Base-by-base conservation (phyloP, 92 coral and sea anemone genomes). In the Heteractis magnifica region DNA sequence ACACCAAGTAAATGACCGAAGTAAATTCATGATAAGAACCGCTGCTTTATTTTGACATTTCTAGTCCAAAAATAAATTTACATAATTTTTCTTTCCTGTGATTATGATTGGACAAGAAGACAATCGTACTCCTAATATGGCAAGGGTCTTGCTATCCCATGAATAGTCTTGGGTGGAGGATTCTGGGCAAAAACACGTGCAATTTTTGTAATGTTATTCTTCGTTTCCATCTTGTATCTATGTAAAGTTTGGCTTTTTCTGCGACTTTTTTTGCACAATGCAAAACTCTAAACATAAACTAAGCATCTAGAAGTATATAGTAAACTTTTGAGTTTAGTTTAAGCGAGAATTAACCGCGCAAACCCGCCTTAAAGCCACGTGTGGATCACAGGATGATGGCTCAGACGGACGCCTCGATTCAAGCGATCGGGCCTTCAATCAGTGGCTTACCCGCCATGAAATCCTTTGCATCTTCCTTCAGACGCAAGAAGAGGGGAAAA, bases 161-260 rank as follows among this genome's bases (percentile, higher is more conserved):
- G 86, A 76, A 65, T 71, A 21, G 73, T 71, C 64, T 84, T 81
- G 97, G 97, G 97, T 90, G 97, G 97, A 91, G 94, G 97, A 93
- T 91, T 93, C 94, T 90, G 97, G 94, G 97, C 90, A 86, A 91
- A 91, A 89, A 89, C 97, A 93, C 97, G 97, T 93, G 97, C 92
- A 85, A 52, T 74, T 68, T 65, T 77, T 72, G 73, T 44, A 14
- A 48, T 78, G 81, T 85, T 59, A 76, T 81, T 89, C 79, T 9
- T 49, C 15, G 50, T 70, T 82, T 72, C 79, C 52, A 82, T 75
- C 52, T 82, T 58, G 86, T 72, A 71, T 82, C 56, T 48, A 49
- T 55, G 74, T 51, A 6, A 15, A 34, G 56, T 72, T 74, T 23
- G 7, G 71, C 52, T 9, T 44, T 84, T 84, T 76, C 8, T 60